Conservation (phyloP, 2,113 vertebrate species). For the Pangasianodon hypophthalmus region DNA sequence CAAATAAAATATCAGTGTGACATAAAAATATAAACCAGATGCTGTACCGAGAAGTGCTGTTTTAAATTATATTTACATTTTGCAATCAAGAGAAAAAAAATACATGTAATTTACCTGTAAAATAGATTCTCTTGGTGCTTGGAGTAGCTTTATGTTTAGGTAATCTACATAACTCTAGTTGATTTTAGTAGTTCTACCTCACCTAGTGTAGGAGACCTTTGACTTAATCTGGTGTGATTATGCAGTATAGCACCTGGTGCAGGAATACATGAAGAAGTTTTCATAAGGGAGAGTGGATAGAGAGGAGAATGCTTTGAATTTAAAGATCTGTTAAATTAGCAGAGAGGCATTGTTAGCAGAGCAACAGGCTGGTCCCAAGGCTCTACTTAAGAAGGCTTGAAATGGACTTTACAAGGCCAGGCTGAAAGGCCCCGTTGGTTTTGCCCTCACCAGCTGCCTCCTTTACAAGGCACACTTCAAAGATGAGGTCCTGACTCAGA, state of each 20-base stretch:
- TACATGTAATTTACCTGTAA: not conserved
- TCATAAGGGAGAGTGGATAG: slow-evolving; percentile 21
- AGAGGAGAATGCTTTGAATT: slow-evolving; percentile 50
- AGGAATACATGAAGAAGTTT: slow-evolving; percentile 33
- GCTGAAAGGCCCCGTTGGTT: slow-evolving; percentile 36
- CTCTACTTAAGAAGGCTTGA: slow-evolving; percentile 41
- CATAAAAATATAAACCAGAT: not conserved
- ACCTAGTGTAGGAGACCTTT: not conserved
- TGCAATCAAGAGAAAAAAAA: not conserved
- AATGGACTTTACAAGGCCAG: slow-evolving; percentile 50
- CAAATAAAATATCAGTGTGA: not conserved
- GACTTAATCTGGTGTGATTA: slow-evolving; percentile 13
- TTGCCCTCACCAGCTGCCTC: slow-evolving; percentile 51
- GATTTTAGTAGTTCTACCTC: not conserved
- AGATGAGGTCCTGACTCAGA: slow-evolving; percentile 43
- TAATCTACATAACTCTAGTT: slow-evolving; percentile 2
- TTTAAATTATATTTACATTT: not conserved
- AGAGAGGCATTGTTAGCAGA: slow-evolving; percentile 46
- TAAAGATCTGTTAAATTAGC: slow-evolving; percentile 45
- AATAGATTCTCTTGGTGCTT: not conserved
- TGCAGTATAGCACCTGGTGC: slow-evolving; percentile 23
- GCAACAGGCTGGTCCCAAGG: slow-evolving; percentile 43
- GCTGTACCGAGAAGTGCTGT: not conserved
- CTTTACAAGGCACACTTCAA: slow-evolving; percentile 55
- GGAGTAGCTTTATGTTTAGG: not conserved